Evolutionary conservation across 30 jellyfish, hydroid and myxozoan genomes (phyloP).

Genomic region (Cassiopea andromeda): DNA sequence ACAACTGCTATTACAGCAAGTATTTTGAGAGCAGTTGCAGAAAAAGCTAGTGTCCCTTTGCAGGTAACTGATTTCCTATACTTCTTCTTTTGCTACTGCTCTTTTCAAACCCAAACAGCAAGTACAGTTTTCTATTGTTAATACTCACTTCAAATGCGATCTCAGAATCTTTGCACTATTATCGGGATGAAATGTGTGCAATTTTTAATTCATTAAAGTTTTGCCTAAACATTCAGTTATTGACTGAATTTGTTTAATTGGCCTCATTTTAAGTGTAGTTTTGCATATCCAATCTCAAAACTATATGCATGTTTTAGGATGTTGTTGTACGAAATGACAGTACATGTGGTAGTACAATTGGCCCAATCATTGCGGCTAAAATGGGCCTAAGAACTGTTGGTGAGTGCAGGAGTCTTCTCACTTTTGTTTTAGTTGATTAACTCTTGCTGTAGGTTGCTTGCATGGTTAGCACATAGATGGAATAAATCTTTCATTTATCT

Average conservation of each 20-base stretch:
- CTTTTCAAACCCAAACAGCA: too few relatives aligned
- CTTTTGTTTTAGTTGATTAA: neutral
- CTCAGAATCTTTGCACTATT: too few relatives aligned
- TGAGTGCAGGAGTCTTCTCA: neutral
- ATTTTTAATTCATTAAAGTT: too few relatives aligned
- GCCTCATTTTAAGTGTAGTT: too few relatives aligned
- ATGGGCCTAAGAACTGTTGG: slow-evolving; percentile 90
- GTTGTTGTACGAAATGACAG: slow-evolving; percentile 95
- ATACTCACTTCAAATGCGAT: too few relatives aligned
- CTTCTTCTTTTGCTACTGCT: neutral
- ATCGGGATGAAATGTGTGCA: too few relatives aligned
- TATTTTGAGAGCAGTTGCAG: slow-evolving; percentile 82
- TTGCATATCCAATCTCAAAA: too few relatives aligned
- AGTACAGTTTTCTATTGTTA: neutral
- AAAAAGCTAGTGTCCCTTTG: slow-evolving; percentile 62
- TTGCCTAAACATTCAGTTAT: too few relatives aligned
- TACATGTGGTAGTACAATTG: slow-evolving; percentile 95
- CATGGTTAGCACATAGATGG: too few relatives aligned
- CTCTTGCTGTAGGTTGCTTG: too few relatives aligned
- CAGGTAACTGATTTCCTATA: slow-evolving; percentile 33
- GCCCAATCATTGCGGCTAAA: slow-evolving; percentile 91
- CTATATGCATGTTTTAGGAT: slow-evolving; percentile 26
- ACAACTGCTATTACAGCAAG: slow-evolving; percentile 91
- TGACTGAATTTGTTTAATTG: too few relatives aligned
- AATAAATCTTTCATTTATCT: too few relatives aligned